Evolutionary conservation across 2,113 vertebrate species (phyloP).

Genomic region (Elephantulus edwardii): DNA sequence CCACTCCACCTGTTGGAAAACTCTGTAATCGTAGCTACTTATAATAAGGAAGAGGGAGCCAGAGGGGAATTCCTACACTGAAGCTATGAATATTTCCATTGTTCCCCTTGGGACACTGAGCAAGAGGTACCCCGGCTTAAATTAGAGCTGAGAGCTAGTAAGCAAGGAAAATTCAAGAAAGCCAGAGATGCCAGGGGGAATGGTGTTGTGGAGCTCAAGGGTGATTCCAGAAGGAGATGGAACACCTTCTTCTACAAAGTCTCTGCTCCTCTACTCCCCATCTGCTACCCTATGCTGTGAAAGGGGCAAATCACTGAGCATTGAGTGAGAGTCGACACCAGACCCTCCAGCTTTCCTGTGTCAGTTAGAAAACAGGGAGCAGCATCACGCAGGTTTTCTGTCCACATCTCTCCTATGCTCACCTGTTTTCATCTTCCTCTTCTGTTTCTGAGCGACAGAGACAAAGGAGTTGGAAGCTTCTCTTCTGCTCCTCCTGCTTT

Average conservation of each 20-base stretch:
- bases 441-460: neutral
- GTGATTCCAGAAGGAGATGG: neutral
- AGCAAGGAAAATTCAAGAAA: neutral
- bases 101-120: neutral
- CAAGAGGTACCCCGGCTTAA: neutral
- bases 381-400: neutral
- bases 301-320: too few relatives aligned
- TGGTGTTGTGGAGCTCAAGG: neutral
- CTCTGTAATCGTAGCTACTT: neutral
- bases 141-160: neutral
- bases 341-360: neutral
- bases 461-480: too few relatives aligned
- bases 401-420: neutral
- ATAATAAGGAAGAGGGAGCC: constrained; percentile 11
- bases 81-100: neutral
- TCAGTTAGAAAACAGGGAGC: neutral
- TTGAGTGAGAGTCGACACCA: too few relatives aligned
- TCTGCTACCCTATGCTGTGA: too few relatives aligned
- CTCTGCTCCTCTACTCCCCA: neutral
- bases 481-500: neutral
- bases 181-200: neutral
- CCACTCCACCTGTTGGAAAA: constrained; percentile 48
- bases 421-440: neutral
- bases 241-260: neutral
- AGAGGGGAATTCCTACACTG: constrained; percentile 37